Percentiles rank a stretch among this genome's conserved stretches.
Conservation (phyloP, 35 echinoderm and acorn worm genomes). For the Ptychodera flava region DNA sequence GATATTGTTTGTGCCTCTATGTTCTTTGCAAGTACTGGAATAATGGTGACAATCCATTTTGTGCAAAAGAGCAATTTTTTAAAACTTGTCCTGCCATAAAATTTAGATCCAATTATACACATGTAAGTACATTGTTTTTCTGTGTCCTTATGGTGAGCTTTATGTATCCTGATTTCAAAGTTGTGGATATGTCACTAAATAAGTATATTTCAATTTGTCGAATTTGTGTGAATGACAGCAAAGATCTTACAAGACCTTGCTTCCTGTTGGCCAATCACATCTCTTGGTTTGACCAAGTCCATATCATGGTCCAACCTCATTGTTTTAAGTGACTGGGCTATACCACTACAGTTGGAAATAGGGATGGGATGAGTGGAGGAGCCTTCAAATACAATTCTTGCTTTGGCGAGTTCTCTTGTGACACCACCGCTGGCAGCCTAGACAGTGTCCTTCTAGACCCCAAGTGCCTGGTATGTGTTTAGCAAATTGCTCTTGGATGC, state of each 20-base stretch:
- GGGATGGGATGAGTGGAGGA: background rate
- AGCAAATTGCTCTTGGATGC: conserved; percentile 87
- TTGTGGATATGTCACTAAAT: background rate
- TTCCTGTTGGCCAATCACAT: background rate
- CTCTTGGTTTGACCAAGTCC: background rate
- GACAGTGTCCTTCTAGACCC: conserved; percentile 73
- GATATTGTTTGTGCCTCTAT: background rate
- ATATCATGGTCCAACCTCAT: no score
- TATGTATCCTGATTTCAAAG: background rate
- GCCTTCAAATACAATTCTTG: conserved; percentile 56
- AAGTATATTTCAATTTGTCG: background rate
- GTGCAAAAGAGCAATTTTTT: no score
- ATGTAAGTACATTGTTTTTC: no score
- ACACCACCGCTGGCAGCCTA: conserved; percentile 55
- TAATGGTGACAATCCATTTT: no score
- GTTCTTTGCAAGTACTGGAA: no score
- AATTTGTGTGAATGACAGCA: background rate
- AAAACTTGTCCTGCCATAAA: no score
- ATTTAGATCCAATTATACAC: no score
- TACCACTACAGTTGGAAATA: background rate
- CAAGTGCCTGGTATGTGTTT: conserved; percentile 78
- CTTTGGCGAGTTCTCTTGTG: conserved; percentile 78
- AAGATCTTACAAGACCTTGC: background rate
- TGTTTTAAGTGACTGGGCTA: background rate
- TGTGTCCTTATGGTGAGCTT: no score